A percentile compares a stretch with the other conserved stretches of the same genome.
Evolutionary conservation across 2,797 vertebrate species (phyloP).

Genomic region (Phrynocephalus vlangalii): DNA sequence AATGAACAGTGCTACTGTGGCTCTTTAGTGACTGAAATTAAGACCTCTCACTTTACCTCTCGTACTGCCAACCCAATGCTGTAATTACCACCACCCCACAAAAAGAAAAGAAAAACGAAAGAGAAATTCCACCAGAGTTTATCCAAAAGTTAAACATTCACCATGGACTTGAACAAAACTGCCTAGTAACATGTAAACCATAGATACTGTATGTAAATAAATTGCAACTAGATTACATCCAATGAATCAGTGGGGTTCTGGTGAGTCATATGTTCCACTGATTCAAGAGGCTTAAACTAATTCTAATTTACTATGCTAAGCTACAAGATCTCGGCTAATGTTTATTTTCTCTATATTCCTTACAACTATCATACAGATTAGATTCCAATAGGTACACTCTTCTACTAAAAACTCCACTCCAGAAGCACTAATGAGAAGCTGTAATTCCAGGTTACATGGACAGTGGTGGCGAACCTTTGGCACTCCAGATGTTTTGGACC

Average conservation of each 20-base stretch:
- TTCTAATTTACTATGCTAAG: not conserved
- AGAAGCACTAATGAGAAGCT: too few species aligned
- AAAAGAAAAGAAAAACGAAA: not conserved
- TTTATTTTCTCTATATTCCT: constrained; percentile 25
- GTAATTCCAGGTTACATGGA: too few species aligned
- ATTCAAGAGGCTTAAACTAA: too few species aligned
- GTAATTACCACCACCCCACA: not conserved
- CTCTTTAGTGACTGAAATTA: not conserved
- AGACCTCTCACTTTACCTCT: not conserved
- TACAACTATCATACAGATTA: constrained; percentile 40
- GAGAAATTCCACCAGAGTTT: not conserved
- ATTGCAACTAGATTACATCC: too few species aligned
- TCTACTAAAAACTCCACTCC: not conserved
- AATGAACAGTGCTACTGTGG: not conserved
- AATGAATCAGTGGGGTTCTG: not conserved
- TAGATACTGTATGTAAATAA: not conserved
- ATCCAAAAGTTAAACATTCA: not conserved
- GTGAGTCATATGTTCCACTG: too few species aligned
- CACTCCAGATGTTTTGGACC: too few species aligned
- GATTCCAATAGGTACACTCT: not conserved
- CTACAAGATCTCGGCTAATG: constrained; percentile 2
- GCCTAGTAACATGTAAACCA: not conserved
- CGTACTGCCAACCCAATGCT: not conserved
- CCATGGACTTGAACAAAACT: not conserved
- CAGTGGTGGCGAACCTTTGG: too few species aligned